Base-by-base conservation (phyloP, 2,113 vertebrate species). In the Embiotoca jacksoni region DNA sequence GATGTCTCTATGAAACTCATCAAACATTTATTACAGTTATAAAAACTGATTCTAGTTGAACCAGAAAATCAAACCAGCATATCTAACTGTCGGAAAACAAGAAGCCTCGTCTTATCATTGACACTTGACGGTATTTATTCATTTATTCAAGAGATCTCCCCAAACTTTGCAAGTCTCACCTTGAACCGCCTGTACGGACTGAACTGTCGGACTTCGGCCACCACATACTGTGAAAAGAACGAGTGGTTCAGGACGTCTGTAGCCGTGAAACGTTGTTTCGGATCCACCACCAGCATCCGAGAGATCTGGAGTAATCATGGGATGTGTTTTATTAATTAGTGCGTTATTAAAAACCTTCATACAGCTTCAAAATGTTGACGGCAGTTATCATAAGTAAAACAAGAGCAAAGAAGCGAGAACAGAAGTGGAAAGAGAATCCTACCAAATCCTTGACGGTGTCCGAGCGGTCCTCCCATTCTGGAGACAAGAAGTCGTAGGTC, bases 391-490 rank as follows among this genome's bases (percentile, higher is more conserved):
- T 44, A 3, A 41, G 9, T 47, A 31, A 55, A 4, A 31, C 52
- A 1, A 32, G 32, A 53, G 16, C 16, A 53, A 23, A 8, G 16
- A 3, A 37, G 37, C 3, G 15, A 37, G 8, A 13, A 15, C 7
- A 3, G 5, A 14, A 7, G 6, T 41, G 23, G 23, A 14, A 31
- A 15, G 1, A 30, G 9, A 47, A 15, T 30, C 59, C 4, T 54
- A 99, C 98, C 96, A 99, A 76, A 88, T 99, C 98, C 90, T 99
- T 99, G 32, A 99, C 96, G 0, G 97, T 99, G 92, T 99, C 97
- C 0, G 98, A 99, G 83, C 96, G 95, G 63, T 99, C 98, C 0
- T 99, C 98, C 98, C 98, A 99, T 58, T 99, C 97, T 0, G 97
- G 97, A 6, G 97, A 99, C 3, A 94, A 92, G 3, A 97, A 98